Percentiles rank a stretch among this genome's conserved stretches.
Evolutionary conservation across 2,888 invertebrate genomes (phyloP).

Genomic region (Pristionchus mayeri): DNA sequence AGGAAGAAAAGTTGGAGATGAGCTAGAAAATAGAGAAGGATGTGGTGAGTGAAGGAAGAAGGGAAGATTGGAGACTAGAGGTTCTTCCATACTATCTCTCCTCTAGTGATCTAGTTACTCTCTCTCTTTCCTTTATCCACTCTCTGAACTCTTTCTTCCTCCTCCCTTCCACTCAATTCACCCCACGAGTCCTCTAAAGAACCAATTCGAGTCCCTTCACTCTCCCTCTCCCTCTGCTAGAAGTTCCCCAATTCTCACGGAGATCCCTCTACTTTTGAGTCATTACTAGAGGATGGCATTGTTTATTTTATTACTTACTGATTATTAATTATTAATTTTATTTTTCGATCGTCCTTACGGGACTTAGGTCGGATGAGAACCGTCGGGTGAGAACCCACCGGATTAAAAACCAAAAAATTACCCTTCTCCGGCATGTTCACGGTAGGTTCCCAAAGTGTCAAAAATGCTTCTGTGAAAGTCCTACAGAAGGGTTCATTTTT

Average conservation of each 20-base stretch:
- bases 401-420: no score
- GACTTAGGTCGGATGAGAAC: no score
- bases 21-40: not conserved
- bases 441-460: no score
- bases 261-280: not conserved
- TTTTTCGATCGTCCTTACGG: no score
- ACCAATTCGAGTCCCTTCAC: constrained; percentile 27
- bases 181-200: constrained; percentile 37
- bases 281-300: no score
- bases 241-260: not conserved
- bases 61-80: not conserved
- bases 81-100: not conserved
- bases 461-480: no score
- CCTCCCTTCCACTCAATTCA: constrained; percentile 38
- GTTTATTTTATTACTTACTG: no score
- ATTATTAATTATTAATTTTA: no score
- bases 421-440: no score
- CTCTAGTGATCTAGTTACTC: not conserved
- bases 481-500: no score
- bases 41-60: not conserved
- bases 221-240: not conserved
- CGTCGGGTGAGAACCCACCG: no score
- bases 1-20: no score
- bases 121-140: not conserved
- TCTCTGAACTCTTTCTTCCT: not conserved